phyloP scores from a whole-genome alignment of 2,888 invertebrate species.

The Nemoura dubitans region DNA sequence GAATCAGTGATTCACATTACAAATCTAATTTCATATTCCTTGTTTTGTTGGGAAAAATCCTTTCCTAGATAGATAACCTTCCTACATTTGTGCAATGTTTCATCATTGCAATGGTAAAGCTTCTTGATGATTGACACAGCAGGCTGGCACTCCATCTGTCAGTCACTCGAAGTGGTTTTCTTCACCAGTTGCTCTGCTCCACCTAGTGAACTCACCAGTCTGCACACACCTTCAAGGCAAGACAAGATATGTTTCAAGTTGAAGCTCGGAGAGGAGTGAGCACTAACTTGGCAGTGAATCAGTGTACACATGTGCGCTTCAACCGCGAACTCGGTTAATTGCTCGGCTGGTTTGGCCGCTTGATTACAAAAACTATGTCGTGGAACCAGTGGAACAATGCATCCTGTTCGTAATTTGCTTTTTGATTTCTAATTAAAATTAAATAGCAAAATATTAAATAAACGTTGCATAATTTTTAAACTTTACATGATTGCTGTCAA shows the following conservation, averaged over 20 bases:
- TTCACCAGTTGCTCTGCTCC: background rate
- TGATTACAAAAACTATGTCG: background rate
- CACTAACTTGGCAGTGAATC: background rate
- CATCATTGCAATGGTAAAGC: background rate
- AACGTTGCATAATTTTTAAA: background rate
- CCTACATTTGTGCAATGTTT: background rate
- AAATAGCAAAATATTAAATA: too few relatives aligned
- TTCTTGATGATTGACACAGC: constrained; percentile 9
- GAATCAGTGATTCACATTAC: constrained; percentile 37
- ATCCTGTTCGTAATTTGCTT: background rate
- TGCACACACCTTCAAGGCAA: constrained; percentile 31
- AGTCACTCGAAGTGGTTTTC: constrained; percentile 8
- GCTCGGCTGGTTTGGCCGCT: background rate
- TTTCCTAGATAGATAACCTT: background rate
- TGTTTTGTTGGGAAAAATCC: constrained; percentile 31
- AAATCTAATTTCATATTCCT: constrained; percentile 15
- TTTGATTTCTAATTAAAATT: background rate
- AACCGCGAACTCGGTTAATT: background rate
- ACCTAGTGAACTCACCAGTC: background rate
- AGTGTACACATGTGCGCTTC: background rate
- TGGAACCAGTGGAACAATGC: background rate
- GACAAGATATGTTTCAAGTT: background rate
- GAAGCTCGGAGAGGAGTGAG: background rate
- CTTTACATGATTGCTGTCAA: background rate
- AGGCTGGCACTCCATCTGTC: background rate